phyloP scores from a whole-genome alignment of 2,113 vertebrate species.

The Alethe castanea region DNA sequence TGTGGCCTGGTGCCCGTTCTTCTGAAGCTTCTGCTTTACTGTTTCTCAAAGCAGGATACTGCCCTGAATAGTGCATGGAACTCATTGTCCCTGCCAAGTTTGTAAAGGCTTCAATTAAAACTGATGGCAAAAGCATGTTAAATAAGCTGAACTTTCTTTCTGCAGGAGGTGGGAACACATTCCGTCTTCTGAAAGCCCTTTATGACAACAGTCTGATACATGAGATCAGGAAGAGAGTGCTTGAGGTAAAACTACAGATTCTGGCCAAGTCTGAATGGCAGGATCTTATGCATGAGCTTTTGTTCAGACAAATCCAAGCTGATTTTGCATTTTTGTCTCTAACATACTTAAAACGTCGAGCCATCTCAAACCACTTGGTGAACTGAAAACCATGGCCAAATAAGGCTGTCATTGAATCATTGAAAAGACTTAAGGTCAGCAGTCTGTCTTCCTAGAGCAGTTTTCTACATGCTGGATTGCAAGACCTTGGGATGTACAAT shows the following conservation, averaged over 20 bases:
- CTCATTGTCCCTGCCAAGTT: not conserved
- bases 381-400: not conserved
- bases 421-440: not conserved
- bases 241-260: conserved; percentile 72
- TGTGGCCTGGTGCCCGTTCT: not conserved
- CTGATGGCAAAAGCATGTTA: not conserved
- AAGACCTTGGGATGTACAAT: not conserved
- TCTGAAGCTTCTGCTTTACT: not conserved
- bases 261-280: not conserved
- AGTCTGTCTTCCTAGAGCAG: not conserved
- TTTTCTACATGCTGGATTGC: not conserved
- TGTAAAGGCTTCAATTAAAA: not conserved
- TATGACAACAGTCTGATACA: conserved; percentile 82
- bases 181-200: conserved; percentile 85
- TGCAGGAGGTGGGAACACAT: conserved; percentile 88
- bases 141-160: not conserved
- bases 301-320: not conserved
- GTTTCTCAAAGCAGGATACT: not conserved
- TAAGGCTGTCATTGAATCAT: not conserved
- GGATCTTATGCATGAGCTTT: not conserved
- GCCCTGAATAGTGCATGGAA: not conserved
- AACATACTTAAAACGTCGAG: not conserved
- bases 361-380: not conserved
- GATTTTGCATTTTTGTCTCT: not conserved
- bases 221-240: conserved; percentile 81